Evolutionary conservation across 1,140 invertebrate species (phyloP).

Genomic region (Odontomachus brunneus): DNA sequence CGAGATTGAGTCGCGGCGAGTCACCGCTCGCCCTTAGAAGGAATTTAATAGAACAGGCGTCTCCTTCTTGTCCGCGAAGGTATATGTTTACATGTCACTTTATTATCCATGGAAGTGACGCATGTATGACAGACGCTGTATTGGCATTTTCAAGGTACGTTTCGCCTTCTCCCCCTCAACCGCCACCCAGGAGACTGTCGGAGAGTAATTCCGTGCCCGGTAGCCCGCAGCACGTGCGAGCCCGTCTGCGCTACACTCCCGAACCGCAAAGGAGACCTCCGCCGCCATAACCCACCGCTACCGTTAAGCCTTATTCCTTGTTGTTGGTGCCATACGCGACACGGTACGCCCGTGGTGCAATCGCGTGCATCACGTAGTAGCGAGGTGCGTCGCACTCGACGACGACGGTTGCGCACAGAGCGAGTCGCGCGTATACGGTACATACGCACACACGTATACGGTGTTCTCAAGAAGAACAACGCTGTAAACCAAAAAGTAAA

Average conservation of each 20-base stretch:
- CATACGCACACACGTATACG: constrained; percentile 33
- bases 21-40: constrained; percentile 88
- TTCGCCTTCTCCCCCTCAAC: constrained; percentile 89
- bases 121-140: neutral
- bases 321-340: constrained; percentile 80
- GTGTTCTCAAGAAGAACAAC: constrained; percentile 56
- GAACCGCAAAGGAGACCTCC: constrained; percentile 89
- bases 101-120: too few species aligned
- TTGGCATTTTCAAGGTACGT: constrained; percentile 85
- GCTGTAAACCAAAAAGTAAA: constrained; percentile 61
- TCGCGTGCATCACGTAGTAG: constrained; percentile 65
- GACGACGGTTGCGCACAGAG: constrained; percentile 53
- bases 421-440: constrained; percentile 35
- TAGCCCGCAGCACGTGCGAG: constrained; percentile 88
- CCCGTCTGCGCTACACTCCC: constrained; percentile 90
- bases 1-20: constrained; percentile 88
- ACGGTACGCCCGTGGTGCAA: constrained; percentile 61
- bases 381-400: constrained; percentile 53
- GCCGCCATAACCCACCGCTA: constrained; percentile 84
- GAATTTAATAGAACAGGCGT: constrained; percentile 86
- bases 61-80: constrained; percentile 87
- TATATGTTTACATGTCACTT: constrained; percentile 68
- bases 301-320: constrained; percentile 69
- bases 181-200: constrained; percentile 87
- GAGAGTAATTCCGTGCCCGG: constrained; percentile 90